phyloP scores from a whole-genome alignment of 2,113 vertebrate genomes.

The Dolichallabes microphthalmus region DNA sequence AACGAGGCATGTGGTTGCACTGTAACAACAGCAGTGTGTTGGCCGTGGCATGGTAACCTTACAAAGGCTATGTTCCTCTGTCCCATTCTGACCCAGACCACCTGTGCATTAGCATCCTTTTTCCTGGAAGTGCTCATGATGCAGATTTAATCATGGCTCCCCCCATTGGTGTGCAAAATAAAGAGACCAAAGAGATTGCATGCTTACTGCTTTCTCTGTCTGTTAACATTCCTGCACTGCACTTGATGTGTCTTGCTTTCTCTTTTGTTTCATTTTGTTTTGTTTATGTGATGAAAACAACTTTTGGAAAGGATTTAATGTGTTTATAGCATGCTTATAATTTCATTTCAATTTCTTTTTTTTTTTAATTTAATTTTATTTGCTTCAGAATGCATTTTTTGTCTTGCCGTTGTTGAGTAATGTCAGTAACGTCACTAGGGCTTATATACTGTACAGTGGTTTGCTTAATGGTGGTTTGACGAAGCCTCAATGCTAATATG shows the following conservation, averaged over 20 bases:
- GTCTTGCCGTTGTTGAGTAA: not conserved
- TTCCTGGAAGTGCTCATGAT: constrained; percentile 8
- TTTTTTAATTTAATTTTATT: too few relatives aligned
- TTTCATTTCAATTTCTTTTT: not conserved
- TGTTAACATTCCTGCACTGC: not conserved
- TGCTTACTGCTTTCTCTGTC: not conserved
- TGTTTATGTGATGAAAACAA: not conserved
- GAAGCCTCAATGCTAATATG: not conserved
- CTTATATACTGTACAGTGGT: not conserved
- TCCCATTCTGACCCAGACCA: not conserved
- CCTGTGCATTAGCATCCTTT: not conserved
- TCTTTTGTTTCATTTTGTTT: not conserved
- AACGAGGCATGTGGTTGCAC: not conserved
- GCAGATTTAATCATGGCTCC: not conserved
- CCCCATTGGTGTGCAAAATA: not conserved
- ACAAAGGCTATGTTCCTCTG: not conserved
- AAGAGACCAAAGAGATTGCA: not conserved
- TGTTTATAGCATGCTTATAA: not conserved
- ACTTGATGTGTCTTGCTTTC: not conserved
- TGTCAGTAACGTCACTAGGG: not conserved
- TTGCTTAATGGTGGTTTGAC: not conserved
- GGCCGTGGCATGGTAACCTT: not conserved
- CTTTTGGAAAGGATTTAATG: too few relatives aligned
- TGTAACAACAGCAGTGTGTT: constrained; percentile 21
- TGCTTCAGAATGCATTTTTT: not conserved